phyloP scores from a whole-genome alignment of 2,797 vertebrate genomes.

The Helicolenus hilgendorfi region DNA sequence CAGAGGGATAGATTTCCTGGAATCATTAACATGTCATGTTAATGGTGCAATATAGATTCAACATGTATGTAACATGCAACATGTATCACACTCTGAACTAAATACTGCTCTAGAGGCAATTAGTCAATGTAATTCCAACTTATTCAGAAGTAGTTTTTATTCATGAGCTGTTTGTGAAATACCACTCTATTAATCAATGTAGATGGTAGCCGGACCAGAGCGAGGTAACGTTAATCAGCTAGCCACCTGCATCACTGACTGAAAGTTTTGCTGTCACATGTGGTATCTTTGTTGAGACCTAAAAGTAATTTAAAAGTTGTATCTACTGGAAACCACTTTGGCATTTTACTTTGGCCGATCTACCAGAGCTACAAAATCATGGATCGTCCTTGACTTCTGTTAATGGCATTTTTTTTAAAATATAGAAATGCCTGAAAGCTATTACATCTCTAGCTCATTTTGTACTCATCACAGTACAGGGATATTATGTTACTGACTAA shows the following conservation, averaged over 20 bases:
- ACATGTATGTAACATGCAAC: constrained; percentile 32
- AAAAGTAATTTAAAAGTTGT: no score
- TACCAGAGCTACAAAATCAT: constrained; percentile 17
- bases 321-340: no score
- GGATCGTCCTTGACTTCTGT: constrained; percentile 8
- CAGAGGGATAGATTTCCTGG: not conserved
- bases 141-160: constrained; percentile 53
- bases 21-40: not conserved
- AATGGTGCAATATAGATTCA: constrained; percentile 1
- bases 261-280: not conserved
- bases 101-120: constrained; percentile 22
- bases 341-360: constrained; percentile 24
- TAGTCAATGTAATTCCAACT: constrained; percentile 32
- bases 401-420: constrained; percentile 1
- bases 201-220: constrained; percentile 49
- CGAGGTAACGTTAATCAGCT: constrained; percentile 40
- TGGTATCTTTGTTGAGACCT: not conserved
- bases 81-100: constrained; percentile 20
- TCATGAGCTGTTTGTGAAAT: constrained; percentile 40
- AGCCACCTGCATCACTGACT: not conserved
- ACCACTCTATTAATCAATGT: constrained; percentile 21
- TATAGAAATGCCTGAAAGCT: constrained; percentile 9
- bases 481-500: not conserved
- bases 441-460: constrained; percentile 13
- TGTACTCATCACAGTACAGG: constrained; percentile 1